Base-by-base conservation (phyloP, 2,113 vertebrate genomes). In the Balaeniceps rex region DNA sequence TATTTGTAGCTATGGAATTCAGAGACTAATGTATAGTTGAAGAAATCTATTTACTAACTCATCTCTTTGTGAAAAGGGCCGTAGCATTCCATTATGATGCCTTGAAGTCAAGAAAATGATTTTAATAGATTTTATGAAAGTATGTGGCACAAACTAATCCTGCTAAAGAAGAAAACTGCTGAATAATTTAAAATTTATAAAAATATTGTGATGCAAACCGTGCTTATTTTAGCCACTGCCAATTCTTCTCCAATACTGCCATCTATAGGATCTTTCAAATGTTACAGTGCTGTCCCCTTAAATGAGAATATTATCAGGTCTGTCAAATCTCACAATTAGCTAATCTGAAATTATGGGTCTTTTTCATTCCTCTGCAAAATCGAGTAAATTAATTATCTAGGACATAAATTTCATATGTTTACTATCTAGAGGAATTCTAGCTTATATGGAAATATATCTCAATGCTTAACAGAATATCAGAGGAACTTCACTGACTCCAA, bases 231-330 rank as follows among this genome's bases (percentile, higher is more conserved):
- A n/a, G 12, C 19, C 11, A 83, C 34, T 49, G 44, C 31, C n/a
- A 94, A 95, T 65, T 90, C 63, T 76, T 96, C 68, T 93, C 60
- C 83, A 92, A 92, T 74, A 93, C 65, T 91, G 70, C 93, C 96
- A 95, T 92, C 96, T 96, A 60, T 16, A 64, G 93, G 65, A 42
- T 40, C 49, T 34, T 87, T 66, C 28, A 55, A 61, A 58, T 75
- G 87, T 70, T 90, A 57, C 90, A 94, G 11, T 69, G 31, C 40
- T 82, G 18, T 82, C 7, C 23, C 26, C 42, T 65, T n/a, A 81
- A 72, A 88, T 47, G 11, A 19, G 44, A 71, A 18, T 18, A 55
- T 34, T 42, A 46, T 10, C 10, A 57, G 26, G 22, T 42, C 11
- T 79, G 29, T 81, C 19, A 63, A 83, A 74, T 36, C 25, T 88